These are phyloP conservation scores for Arrhamphus sclerolepis DNA, from an alignment of 2,797 vertebrate species.

Conservation along the genomic window DNA sequence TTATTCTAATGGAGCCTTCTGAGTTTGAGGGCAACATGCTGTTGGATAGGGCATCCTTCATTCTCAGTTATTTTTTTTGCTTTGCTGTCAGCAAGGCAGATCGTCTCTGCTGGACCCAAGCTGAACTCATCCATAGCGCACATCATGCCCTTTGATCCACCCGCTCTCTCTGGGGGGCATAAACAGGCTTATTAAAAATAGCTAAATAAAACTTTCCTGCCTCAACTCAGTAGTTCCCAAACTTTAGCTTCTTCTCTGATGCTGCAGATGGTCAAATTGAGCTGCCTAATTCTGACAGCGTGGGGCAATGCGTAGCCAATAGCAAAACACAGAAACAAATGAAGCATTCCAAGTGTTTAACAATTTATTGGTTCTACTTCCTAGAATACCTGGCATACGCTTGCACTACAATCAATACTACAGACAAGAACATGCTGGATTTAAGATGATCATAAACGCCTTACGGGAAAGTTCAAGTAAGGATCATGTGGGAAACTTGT, in stretches of 20 bases:
- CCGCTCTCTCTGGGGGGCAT: conserved; percentile 70
- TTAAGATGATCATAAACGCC: conserved; percentile 66
- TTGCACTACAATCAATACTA: conserved; percentile 76
- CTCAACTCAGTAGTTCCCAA: conserved; percentile 74
- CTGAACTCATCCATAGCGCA: conserved; percentile 75
- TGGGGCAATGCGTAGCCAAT: conserved; percentile 49
- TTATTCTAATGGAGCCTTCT: conserved; percentile 72
- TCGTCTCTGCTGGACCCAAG: conserved; percentile 62
- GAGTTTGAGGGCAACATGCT: conserved; percentile 72
- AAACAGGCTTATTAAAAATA: conserved; percentile 78
- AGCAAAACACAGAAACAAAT: conserved; percentile 70
- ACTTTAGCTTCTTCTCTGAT: conserved; percentile 65
- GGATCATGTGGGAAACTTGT: conserved; percentile 36
- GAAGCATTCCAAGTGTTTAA: conserved; percentile 68
- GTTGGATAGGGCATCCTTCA: conserved; percentile 72
- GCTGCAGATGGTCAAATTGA: conserved; percentile 77
- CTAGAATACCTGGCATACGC: conserved; percentile 74
- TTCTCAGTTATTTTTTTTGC: conserved; percentile 71
- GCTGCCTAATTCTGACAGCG: conserved; percentile 66
- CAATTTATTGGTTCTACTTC: conserved; percentile 71
- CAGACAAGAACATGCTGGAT: conserved; percentile 68
- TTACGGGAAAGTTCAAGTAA: conserved; percentile 62
- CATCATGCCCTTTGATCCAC: conserved; percentile 79
- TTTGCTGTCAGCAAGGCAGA: conserved; percentile 70
- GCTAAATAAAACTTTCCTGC: conserved; percentile 78